A percentile compares a stretch with the other conserved stretches of the same genome.
Evolutionary conservation across 2,797 vertebrate genomes (phyloP).

Genomic region (Masticophis lateralis): DNA sequence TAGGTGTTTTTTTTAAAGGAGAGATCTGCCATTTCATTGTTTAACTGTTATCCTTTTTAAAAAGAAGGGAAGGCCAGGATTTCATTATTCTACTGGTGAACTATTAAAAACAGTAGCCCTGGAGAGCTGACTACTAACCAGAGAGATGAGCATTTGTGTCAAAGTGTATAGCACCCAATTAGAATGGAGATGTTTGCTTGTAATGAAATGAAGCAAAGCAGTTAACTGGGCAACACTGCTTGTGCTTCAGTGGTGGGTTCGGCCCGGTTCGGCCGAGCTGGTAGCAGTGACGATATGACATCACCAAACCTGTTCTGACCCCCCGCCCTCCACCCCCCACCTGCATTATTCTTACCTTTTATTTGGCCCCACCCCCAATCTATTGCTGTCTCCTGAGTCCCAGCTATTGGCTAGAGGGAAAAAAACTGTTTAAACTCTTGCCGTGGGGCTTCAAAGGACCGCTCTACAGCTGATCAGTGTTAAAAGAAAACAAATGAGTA

Average conservation of each 20-base stretch:
- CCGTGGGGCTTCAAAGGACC: too few relatives aligned
- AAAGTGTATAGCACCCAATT: background rate
- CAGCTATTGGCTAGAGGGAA: too few relatives aligned
- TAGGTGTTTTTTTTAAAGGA: background rate
- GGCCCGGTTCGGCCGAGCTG: too few relatives aligned
- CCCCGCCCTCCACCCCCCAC: too few relatives aligned
- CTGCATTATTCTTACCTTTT: too few relatives aligned
- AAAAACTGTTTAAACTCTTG: too few relatives aligned
- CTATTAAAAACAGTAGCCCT: background rate
- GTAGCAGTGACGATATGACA: too few relatives aligned
- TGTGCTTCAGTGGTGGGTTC: background rate
- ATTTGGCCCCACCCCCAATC: too few relatives aligned
- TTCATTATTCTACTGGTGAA: background rate
- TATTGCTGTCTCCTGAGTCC: too few relatives aligned
- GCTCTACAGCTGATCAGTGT: too few relatives aligned
- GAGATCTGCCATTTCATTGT: background rate
- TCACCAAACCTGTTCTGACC: too few relatives aligned
- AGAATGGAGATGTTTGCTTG: background rate
- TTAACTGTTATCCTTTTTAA: background rate
- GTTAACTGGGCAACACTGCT: background rate
- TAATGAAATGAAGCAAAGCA: background rate
- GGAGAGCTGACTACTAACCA: background rate
- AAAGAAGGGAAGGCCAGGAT: background rate
- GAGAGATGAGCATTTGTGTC: background rate
- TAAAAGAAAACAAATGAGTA: too few relatives aligned